Conservation (phyloP, 2,113 vertebrate species). For the Stegastes partitus region DNA sequence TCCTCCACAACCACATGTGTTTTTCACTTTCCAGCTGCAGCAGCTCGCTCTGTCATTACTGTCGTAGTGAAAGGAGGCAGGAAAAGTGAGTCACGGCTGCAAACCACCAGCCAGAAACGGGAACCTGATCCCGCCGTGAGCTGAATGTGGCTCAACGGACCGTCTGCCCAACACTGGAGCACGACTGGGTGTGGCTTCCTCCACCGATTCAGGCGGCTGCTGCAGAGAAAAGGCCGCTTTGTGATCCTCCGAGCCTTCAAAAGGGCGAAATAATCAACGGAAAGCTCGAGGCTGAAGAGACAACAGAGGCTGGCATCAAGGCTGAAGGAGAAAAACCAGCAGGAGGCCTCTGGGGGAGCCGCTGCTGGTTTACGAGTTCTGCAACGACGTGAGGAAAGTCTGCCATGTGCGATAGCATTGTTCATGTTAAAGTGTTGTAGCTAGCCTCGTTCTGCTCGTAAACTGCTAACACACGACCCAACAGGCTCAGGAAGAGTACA, state of each 20-base stretch:
- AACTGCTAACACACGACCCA: too few relatives aligned
- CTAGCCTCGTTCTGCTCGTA: too few relatives aligned
- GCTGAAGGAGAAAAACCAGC: background rate
- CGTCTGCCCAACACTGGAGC: background rate
- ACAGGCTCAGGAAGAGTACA: too few relatives aligned
- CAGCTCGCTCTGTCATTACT: constrained; percentile 23
- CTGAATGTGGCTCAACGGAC: background rate
- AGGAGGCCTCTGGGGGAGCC: too few relatives aligned
- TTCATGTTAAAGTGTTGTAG: too few relatives aligned
- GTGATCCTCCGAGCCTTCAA: constrained; percentile 31
- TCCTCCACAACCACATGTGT: background rate
- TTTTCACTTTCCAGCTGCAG: constrained; percentile 28
- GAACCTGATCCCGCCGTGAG: constrained; percentile 20
- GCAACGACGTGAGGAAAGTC: too few relatives aligned
- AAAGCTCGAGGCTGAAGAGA: constrained; percentile 1
- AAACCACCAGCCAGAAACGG: background rate
- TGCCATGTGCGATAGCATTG: too few relatives aligned
- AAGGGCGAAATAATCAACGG: constrained; percentile 10
- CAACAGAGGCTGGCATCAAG: background rate
- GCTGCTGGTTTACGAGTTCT: background rate
- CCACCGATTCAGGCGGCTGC: constrained; percentile 25
- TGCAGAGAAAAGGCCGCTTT: background rate
- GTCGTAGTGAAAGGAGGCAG: constrained; percentile 38
- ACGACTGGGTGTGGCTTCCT: constrained; percentile 63
- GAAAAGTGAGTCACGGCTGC: constrained; percentile 69